Conservation (phyloP, 2,797 vertebrate species). For the Cyprinella venusta region DNA sequence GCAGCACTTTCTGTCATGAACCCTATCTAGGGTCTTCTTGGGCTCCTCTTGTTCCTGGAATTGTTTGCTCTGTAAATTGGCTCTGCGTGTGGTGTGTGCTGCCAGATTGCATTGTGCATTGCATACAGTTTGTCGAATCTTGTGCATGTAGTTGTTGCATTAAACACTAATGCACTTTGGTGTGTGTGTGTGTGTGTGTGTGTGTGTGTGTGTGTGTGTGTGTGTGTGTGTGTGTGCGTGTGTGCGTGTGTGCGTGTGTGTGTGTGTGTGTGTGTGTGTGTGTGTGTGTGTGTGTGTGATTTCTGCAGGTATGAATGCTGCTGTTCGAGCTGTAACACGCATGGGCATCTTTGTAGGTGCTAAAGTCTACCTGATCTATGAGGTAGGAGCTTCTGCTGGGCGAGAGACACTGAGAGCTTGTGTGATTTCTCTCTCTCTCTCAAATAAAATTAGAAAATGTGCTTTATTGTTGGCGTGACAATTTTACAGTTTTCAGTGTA, state of each 20-base stretch:
- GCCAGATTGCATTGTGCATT: no score
- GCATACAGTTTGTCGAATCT: background rate
- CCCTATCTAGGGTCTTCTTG: background rate
- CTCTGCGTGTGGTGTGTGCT: background rate
- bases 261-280: conserved; percentile 2
- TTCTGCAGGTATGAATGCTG: conserved; percentile 91
- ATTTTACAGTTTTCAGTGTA: no score
- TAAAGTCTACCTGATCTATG: conserved; percentile 92
- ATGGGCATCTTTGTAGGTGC: conserved; percentile 97
- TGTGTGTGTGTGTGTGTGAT: conserved; percentile 22
- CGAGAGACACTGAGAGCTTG: background rate
- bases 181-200: conserved; percentile 4
- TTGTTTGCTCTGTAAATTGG: background rate
- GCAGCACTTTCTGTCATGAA: background rate
- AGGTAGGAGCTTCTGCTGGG: conserved; percentile 75
- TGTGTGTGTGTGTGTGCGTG: conserved; percentile 9
- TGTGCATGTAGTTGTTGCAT: background rate
- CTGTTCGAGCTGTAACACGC: conserved; percentile 90
- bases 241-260: conserved; percentile 5
- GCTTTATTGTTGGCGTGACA: no score
- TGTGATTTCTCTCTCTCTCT: background rate
- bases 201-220: conserved; percentile 12
- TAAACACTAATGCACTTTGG: background rate
- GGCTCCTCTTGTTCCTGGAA: background rate
- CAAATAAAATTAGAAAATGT: no score